phyloP scores from a whole-genome alignment of 2,888 invertebrate genomes.

The Euplexia lucipara region DNA sequence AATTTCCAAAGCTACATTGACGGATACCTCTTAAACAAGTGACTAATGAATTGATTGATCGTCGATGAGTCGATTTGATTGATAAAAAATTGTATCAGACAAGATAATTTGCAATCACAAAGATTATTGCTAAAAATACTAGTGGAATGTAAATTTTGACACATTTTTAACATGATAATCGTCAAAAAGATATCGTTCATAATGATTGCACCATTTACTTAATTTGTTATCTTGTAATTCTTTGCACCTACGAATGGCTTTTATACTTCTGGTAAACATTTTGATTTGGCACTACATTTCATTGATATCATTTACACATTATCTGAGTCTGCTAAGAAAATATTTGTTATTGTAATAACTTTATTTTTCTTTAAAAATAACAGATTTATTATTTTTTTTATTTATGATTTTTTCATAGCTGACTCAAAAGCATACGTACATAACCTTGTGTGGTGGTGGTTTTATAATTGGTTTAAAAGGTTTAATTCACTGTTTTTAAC shows the following conservation, averaged over 20 bases:
- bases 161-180: conserved; percentile 15
- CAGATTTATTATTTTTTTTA: too few species aligned
- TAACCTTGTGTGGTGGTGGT: conserved; percentile 42
- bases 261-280: conserved; percentile 15
- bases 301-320: conserved; percentile 26
- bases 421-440: conserved; percentile 6
- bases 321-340: conserved; percentile 25
- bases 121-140: conserved; percentile 12
- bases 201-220: background rate
- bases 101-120: background rate
- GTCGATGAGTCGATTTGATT: background rate
- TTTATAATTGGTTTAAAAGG: conserved; percentile 14
- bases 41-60: background rate
- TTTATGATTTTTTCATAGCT: conserved; percentile 15
- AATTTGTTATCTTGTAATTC: background rate
- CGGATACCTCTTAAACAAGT: conserved; percentile 2
- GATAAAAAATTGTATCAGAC: conserved; percentile 4
- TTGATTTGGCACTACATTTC: conserved; percentile 55
- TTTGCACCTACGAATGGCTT: conserved; percentile 33
- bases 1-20: too few species aligned
- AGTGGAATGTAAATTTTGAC: background rate
- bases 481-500: conserved; percentile 2
- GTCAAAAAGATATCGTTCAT: background rate
- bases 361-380: background rate
- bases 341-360: too few species aligned